Percentiles rank a stretch among this genome's conserved stretches.
These are phyloP conservation scores for Scolopax mira DNA, from an alignment of 2,113 vertebrate species.

Conservation along the genomic window DNA sequence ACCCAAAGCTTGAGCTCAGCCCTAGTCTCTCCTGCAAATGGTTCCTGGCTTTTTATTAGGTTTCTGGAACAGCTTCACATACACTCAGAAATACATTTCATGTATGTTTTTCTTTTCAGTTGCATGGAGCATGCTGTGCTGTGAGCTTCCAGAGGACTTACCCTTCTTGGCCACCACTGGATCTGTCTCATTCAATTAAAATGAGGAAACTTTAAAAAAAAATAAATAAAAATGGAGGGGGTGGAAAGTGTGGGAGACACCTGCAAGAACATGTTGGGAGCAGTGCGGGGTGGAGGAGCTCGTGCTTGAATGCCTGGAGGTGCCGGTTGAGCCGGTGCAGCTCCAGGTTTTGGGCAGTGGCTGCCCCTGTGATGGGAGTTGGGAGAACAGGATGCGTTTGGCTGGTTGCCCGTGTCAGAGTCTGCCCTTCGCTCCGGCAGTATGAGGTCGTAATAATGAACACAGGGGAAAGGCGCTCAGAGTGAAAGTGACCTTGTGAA, in stretches of 20 bases:
- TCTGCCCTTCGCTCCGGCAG: background rate
- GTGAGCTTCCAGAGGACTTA: background rate
- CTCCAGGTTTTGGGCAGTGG: background rate
- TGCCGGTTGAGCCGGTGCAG: background rate
- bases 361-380: background rate
- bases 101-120: background rate
- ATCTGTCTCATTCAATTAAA: background rate
- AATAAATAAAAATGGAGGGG: no score
- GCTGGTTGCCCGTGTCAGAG: rapidly evolving
- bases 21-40: background rate
- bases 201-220: background rate
- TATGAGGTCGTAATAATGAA: background rate
- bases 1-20: background rate
- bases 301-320: background rate
- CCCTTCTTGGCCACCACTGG: background rate
- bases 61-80: background rate
- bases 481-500: slow-evolving; percentile 7
- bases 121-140: background rate
- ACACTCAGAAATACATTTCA: background rate
- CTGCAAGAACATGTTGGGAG: rapidly evolving
- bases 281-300: background rate
- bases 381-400: background rate
- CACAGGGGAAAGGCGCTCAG: background rate
- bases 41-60: background rate
- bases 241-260: background rate